Conservation (phyloP, 2,888 invertebrate species). For the Coleophora deauratella region DNA sequence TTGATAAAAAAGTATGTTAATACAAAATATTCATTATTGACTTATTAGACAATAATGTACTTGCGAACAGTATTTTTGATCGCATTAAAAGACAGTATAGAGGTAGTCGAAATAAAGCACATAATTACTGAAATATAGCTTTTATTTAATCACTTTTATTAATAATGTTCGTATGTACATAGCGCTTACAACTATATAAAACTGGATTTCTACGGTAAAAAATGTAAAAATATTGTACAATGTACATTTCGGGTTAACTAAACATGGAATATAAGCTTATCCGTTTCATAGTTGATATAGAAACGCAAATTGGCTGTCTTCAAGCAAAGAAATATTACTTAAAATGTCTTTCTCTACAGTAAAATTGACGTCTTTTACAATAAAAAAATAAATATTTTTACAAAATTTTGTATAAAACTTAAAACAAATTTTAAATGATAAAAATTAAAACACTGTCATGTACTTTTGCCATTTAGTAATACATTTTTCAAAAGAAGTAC, state of each 20-base stretch:
- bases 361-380: too few relatives aligned
- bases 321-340: too few relatives aligned
- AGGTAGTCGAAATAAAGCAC: slow-evolving; percentile 24
- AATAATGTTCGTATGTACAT: slow-evolving; percentile 64
- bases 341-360: too few relatives aligned
- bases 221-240: slow-evolving; percentile 58
- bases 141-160: slow-evolving; percentile 68
- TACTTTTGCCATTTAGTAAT: slow-evolving; percentile 16
- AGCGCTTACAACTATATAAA: slow-evolving; percentile 62
- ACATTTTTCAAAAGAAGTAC: too few relatives aligned
- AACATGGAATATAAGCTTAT: slow-evolving; percentile 1
- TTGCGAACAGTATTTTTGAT: too few relatives aligned
- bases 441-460: slow-evolving; percentile 17
- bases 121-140: slow-evolving; percentile 65
- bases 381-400: too few relatives aligned
- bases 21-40: not conserved
- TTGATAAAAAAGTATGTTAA: not conserved
- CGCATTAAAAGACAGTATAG: too few relatives aligned
- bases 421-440: too few relatives aligned
- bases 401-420: too few relatives aligned
- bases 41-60: not conserved
- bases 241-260: slow-evolving; percentile 29
- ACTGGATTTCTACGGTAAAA: slow-evolving; percentile 65
- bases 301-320: too few relatives aligned
- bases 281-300: too few relatives aligned